phyloP scores from a whole-genome alignment of 2,113 vertebrate species.

The Tragelaphus strepsiceros region DNA sequence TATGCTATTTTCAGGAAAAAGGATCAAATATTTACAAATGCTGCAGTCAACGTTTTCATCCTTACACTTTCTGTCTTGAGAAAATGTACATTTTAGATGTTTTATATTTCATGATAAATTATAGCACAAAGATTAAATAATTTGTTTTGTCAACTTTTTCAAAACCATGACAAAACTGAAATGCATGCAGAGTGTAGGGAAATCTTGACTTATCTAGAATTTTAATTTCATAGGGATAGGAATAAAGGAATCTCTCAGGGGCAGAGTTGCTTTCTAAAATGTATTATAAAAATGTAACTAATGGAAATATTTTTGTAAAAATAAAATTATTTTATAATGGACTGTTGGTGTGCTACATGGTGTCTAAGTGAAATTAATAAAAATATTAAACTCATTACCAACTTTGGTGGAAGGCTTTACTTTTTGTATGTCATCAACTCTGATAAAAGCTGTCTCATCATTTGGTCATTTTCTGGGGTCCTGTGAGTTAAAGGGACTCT shows the following conservation, averaged over 20 bases:
- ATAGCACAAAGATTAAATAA: not conserved
- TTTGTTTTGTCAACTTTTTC: not conserved
- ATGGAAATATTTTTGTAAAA: not conserved
- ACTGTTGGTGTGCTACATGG: not conserved
- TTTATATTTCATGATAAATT: not conserved
- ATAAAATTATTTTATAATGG: not conserved
- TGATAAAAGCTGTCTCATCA: not conserved
- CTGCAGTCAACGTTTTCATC: not conserved
- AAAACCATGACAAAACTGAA: not conserved
- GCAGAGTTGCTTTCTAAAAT: not conserved
- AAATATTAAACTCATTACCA: not conserved
- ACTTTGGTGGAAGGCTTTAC: not conserved
- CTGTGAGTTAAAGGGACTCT: not conserved
- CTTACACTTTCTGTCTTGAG: not conserved
- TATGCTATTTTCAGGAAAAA: not conserved
- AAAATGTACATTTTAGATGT: not conserved
- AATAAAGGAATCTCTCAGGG: not conserved
- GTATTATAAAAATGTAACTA: not conserved
- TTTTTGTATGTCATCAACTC: not conserved
- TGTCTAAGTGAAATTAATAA: not conserved
- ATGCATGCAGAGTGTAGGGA: not conserved
- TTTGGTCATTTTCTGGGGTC: not conserved
- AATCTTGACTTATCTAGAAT: not conserved
- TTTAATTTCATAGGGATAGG: not conserved
- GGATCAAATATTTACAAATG: not conserved